These are phyloP conservation scores for Ceratitis capitata DNA, from an alignment of 1,140 invertebrate genomes.

Conservation along the genomic window DNA sequence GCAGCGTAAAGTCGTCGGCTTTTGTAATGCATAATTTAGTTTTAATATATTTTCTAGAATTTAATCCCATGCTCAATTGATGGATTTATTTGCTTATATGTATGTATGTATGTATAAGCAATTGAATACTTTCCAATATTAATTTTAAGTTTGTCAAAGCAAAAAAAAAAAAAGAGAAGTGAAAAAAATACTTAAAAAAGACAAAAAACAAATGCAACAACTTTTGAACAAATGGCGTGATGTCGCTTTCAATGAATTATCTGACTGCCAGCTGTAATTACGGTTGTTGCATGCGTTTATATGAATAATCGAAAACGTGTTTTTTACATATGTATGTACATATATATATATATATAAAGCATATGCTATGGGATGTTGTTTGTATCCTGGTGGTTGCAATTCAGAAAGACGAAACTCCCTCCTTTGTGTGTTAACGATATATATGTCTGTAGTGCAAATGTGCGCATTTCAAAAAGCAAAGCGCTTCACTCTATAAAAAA, in stretches of 20 bases:
- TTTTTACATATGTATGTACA: no score
- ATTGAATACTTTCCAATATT: not conserved
- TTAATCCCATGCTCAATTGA: not conserved
- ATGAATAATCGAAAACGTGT: no score
- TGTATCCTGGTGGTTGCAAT: not conserved
- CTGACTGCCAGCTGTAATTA: no score
- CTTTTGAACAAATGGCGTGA: not conserved
- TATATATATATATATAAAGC: not conserved
- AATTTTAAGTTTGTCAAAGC: not conserved
- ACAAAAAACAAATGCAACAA: not conserved
- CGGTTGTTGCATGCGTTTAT: no score
- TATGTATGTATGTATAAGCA: not conserved
- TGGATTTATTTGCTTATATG: not conserved
- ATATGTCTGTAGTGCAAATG: no score
- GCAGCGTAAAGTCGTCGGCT: no score
- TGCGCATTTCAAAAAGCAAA: no score
- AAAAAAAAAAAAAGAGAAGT: not conserved
- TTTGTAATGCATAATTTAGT: not conserved
- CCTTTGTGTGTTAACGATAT: no score
- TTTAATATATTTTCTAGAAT: not conserved
- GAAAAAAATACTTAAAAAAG: constrained; percentile 29
- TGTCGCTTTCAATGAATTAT: not conserved
- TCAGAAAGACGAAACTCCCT: no score
- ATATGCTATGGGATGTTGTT: not conserved
- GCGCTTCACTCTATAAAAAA: no score